phyloP scores from a whole-genome alignment of 2,797 vertebrate genomes.

The Remorina albescens region DNA sequence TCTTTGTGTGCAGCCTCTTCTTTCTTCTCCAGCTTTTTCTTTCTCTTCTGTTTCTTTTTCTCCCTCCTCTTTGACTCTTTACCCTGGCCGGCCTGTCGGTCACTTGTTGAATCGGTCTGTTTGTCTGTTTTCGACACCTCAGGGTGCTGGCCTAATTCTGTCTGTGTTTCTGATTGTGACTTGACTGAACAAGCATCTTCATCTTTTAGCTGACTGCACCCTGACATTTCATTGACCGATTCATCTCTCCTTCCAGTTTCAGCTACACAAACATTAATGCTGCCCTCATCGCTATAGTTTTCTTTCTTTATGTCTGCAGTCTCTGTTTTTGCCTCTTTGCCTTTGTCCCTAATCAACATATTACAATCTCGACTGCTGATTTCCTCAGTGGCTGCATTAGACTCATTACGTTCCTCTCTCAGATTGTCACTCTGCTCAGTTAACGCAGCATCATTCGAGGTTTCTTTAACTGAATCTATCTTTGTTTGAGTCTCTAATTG shows the following conservation, averaged over 20 bases:
- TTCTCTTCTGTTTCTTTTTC: slow-evolving; percentile 71
- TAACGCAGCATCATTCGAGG: background rate
- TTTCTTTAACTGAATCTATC: slow-evolving; percentile 40
- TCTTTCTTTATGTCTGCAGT: slow-evolving; percentile 23
- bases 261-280: slow-evolving; percentile 14
- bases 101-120: slow-evolving; percentile 13
- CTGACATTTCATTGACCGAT: slow-evolving; percentile 19
- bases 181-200: slow-evolving; percentile 31
- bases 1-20: slow-evolving; percentile 23
- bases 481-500: slow-evolving; percentile 36
- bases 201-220: slow-evolving; percentile 21
- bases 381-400: slow-evolving; percentile 23
- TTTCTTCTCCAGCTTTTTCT: slow-evolving; percentile 61
- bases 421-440: slow-evolving; percentile 26
- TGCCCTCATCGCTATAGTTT: slow-evolving; percentile 21
- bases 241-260: slow-evolving; percentile 25
- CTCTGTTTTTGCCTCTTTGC: slow-evolving; percentile 22
- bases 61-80: slow-evolving; percentile 64
- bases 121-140: slow-evolving; percentile 38
- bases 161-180: slow-evolving; percentile 23
- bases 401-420: slow-evolving; percentile 34
- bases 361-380: slow-evolving; percentile 18
- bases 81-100: slow-evolving; percentile 34
- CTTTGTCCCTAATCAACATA: slow-evolving; percentile 9
- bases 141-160: slow-evolving; percentile 13